Base-by-base conservation (phyloP, 2,797 vertebrate genomes). In the Acrossocheilus wenchowensis region DNA sequence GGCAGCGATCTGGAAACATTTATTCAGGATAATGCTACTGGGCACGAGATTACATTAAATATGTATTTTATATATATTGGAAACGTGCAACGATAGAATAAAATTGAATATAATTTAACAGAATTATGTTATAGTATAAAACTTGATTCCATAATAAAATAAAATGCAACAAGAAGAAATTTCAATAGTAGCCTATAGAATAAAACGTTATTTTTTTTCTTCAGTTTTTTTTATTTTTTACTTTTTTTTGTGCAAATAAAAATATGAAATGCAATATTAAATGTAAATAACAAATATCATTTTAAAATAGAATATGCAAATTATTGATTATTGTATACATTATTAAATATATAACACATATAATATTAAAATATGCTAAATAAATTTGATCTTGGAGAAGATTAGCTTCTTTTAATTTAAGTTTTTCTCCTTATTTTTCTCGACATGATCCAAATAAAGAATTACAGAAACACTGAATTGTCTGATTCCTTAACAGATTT, bases 1-100 rank as follows among this genome's bases (percentile, higher is more conserved):
- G 74, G 64, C 78, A 66, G 69, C 6, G 52, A 15, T 77, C 36
- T 64, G 50, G n/a, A 81, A 86, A 73, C 21, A 71, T 78, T 71
- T 62, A 84, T n/a, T 77, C 14, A 7, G 17, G 15, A 78, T 43
- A 78, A 78, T 30, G 73, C 43, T 68, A 68, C 45, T 30, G 83
- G 54, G 62, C 74, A 43, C 52, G 34, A 12, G 52, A 69, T 81
- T n/a, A 23, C 15, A 19, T 15, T 57, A 54, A 39, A 39, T 23
- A 41, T 1, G 17, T n/a, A 4, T 57, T 54, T 15, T 0, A n/a
- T 43, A 43, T 71, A 71, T 43, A 1, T 6, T 34, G 2, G 19
- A 43, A 72, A 23, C 2, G 39, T 54, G 10, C 11, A 19, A 68
- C 0, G 11, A 69, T 1, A 23, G 2, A 41, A 82, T 6, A 39